Evolutionary conservation across 2,797 vertebrate species (phyloP), one percentile per base, ranked within the genome.

Genomic region (Eurystomus glaucurus): DNA sequence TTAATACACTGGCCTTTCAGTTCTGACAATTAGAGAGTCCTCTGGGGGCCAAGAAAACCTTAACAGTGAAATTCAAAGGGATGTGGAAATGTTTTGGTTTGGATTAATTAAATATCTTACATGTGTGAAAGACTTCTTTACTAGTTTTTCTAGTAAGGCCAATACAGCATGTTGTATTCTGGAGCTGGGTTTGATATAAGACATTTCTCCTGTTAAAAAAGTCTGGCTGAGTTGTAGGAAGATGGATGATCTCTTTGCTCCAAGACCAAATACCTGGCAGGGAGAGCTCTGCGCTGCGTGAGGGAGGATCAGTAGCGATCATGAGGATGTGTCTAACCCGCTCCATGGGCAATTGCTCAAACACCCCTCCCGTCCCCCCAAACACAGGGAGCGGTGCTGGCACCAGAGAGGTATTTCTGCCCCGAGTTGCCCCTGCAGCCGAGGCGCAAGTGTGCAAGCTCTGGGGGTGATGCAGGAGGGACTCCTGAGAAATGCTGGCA

Each of bases 11-110:
- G 41, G 22, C 52, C 54, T 91, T 83, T 96, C 72, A 92, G 35
- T 91, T 93, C 57, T 92, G 78, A 82, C 78, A 75, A 58, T 62
- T 80, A 65, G 35, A n/a, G n/a, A 51, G 50, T 85, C 25, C 43
- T 92, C 87, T 55, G 41, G 28, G 43, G 48, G 28, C 14, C 65
- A 80, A 65, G 37, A 92, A 94, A 86, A 64, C 8, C 31, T n/a
- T 58, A 89, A 65, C 41, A 88, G 31, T 33, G 51, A 94, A 94
- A 96, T 89, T 94, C 50, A 96, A 90, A 93, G 72, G 11, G n/a
- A 51, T 0, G 0, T 61, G 55, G 66, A 95, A 90, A 75, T 37
- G 23, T 68, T 84, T 94, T 84, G 23, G 45, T 81, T 91, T 75
- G 21, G 57, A 79, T 75, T 96, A 33, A 83, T 74, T 90, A 81